phyloP scores from a whole-genome alignment of 2,113 vertebrate genomes.

The Geococcyx californianus region DNA sequence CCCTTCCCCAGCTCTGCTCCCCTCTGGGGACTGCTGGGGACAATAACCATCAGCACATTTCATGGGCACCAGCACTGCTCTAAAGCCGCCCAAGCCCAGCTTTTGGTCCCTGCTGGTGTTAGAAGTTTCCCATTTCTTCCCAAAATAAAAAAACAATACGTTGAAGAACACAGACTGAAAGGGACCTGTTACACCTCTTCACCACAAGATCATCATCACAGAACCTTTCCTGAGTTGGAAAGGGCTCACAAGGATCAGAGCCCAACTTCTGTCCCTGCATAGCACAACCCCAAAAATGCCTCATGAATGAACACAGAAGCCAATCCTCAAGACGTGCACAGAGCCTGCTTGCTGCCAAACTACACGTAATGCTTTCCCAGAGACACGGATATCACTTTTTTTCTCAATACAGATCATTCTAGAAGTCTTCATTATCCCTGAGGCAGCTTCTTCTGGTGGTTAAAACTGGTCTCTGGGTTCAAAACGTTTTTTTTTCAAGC shows the following conservation, averaged over 20 bases:
- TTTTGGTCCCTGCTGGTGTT: too few relatives aligned
- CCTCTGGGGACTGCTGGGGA: too few relatives aligned
- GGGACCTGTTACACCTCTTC: background rate
- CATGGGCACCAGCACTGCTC: background rate
- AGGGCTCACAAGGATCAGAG: too few relatives aligned
- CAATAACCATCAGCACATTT: background rate
- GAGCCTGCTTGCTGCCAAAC: background rate
- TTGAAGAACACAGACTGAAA: background rate
- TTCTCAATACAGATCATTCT: background rate
- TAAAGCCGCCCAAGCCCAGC: too few relatives aligned
- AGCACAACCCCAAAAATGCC: too few relatives aligned
- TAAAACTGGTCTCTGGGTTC: background rate
- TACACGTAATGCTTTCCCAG: fast-evolving
- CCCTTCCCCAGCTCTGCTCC: too few relatives aligned
- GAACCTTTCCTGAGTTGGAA: too few relatives aligned
- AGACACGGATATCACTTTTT: background rate
- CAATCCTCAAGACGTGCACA: background rate
- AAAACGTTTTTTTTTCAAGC: background rate
- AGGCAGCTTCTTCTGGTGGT: background rate
- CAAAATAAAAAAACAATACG: background rate
- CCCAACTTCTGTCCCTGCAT: too few relatives aligned
- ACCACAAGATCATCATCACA: too few relatives aligned
- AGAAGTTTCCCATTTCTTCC: background rate
- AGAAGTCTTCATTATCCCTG: background rate
- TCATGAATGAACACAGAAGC: too few relatives aligned